Percentiles rank a stretch among this genome's conserved stretches.
Conservation (phyloP, 1,140 invertebrate species). For the Drosophila nasuta region DNA sequence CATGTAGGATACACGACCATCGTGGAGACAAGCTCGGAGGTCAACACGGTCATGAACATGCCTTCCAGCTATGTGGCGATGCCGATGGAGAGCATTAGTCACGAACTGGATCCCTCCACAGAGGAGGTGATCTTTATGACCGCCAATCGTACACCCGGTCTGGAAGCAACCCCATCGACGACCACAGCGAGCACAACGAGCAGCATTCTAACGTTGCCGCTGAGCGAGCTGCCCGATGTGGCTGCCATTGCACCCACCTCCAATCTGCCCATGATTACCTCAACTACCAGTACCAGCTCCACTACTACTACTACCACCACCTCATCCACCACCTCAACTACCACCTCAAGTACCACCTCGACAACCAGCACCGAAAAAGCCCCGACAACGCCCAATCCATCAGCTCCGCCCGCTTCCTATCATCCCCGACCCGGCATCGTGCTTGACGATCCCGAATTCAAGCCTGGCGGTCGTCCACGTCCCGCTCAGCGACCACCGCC, state of each 20-base stretch:
- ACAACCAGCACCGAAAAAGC: slow-evolving; percentile 59
- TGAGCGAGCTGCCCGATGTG: slow-evolving; percentile 20
- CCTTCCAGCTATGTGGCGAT: slow-evolving; percentile 77
- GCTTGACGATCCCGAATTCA: slow-evolving; percentile 92
- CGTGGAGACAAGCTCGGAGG: slow-evolving; percentile 73
- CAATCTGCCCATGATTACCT: slow-evolving; percentile 43
- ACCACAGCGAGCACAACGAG: slow-evolving; percentile 23
- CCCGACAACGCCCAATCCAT: slow-evolving; percentile 49
- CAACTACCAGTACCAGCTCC: slow-evolving; percentile 60
- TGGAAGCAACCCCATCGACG: slow-evolving; percentile 64
- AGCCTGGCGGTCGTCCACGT: slow-evolving; percentile 87
- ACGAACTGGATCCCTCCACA: slow-evolving; percentile 71
- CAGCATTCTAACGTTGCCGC: slow-evolving; percentile 84
- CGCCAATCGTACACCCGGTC: slow-evolving; percentile 80
- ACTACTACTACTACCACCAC: slow-evolving; percentile 41
- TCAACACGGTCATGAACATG: slow-evolving; percentile 70
- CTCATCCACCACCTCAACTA: slow-evolving; percentile 57
- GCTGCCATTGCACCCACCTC: slow-evolving; percentile 62
- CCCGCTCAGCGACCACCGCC: slow-evolving; percentile 73
- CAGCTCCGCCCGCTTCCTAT: slow-evolving; percentile 85
- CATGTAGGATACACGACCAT: slow-evolving; percentile 60
- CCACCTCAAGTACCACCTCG: slow-evolving; percentile 51
- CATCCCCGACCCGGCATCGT: slow-evolving; percentile 92
- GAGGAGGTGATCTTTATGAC: slow-evolving; percentile 81
- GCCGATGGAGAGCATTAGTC: slow-evolving; percentile 64